Base-by-base conservation (phyloP, 2,113 vertebrate species). In the Cyanocitta stelleri region DNA sequence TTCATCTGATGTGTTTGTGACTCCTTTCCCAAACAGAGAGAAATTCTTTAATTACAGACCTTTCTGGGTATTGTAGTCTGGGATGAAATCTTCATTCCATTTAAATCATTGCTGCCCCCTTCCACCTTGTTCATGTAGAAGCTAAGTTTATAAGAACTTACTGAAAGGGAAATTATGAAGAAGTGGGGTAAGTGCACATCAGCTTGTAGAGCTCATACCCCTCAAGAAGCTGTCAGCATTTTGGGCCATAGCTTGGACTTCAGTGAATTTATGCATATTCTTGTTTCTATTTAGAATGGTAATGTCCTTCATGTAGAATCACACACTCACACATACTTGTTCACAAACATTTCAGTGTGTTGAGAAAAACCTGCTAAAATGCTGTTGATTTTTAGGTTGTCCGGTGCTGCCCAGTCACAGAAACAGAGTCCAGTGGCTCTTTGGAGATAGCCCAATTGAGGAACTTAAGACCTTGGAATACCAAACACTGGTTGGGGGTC, bases 351-450 rank as follows among this genome's bases (percentile, higher is more conserved):
- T 71, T 86, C 24, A 7, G 1, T 8, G 15, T 27, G 13, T 29
- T 66, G 69, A 72, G 46, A 54, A 67, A 92, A 84, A n/a, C 23
- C 39, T 69, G 30, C 72, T 93, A 52, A 95, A 81, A 33, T 68
- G 6, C 23, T 73, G 17, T 74, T 95, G 19, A 15, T 85, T 87
- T 94, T 79, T 48, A 98, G 98, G 98, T 64, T 98, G 97, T 62
- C 98, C 98, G 0, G 97, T 97, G 18, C 84, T 97, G 78, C 96
- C 97, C 37, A 98, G 97, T 56, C 96, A 98, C 89, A 98, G 95
- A 77, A 96, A 67, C 10, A 63, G 95, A 15, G 96, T 99, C 63
- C 97, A 29, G 44, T 99, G 98, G 98, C 94, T 96, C 80, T 98
- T 97, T 23, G 93, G 97, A 95, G 98, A 97, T 18, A 97, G 79